Evolutionary conservation across 1,140 invertebrate species (phyloP).

Genomic region (Mylabris phalerata): DNA sequence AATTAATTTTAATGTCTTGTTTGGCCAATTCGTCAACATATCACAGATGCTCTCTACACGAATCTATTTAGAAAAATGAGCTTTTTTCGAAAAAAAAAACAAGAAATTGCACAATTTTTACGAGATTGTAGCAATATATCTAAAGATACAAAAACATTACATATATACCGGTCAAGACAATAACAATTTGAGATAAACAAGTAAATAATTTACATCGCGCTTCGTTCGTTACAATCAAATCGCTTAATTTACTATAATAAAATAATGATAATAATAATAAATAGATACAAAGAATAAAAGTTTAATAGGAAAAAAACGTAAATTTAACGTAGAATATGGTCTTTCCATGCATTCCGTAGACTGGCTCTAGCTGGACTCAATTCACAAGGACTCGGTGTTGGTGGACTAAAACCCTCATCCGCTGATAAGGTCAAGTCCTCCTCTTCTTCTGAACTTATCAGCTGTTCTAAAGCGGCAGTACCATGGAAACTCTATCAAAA

Average conservation of each 20-base stretch:
- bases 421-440: conserved; percentile 40
- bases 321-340: conserved; percentile 28
- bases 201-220: conserved; percentile 4
- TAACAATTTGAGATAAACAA: background rate
- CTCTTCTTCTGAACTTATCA: conserved; percentile 38
- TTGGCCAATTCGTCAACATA: too few relatives aligned
- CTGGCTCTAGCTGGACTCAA: conserved; percentile 35
- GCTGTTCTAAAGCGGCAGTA: conserved; percentile 40
- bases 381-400: conserved; percentile 40
- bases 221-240: conserved; percentile 6
- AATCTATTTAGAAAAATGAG: too few relatives aligned
- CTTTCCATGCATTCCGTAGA: conserved; percentile 34
- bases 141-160: background rate
- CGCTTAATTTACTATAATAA: background rate
- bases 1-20: background rate
- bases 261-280: conserved; percentile 1
- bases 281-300: too few relatives aligned
- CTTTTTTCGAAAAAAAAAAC: too few relatives aligned
- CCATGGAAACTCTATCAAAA: conserved; percentile 39
- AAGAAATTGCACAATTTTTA: too few relatives aligned
- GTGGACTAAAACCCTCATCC: conserved; percentile 41
- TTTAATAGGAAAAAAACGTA: background rate
- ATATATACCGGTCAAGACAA: conserved; percentile 2
- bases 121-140: too few relatives aligned
- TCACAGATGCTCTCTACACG: too few relatives aligned